Conservation (phyloP, 1,140 invertebrate genomes). For the Drosophila rhopaloa region DNA sequence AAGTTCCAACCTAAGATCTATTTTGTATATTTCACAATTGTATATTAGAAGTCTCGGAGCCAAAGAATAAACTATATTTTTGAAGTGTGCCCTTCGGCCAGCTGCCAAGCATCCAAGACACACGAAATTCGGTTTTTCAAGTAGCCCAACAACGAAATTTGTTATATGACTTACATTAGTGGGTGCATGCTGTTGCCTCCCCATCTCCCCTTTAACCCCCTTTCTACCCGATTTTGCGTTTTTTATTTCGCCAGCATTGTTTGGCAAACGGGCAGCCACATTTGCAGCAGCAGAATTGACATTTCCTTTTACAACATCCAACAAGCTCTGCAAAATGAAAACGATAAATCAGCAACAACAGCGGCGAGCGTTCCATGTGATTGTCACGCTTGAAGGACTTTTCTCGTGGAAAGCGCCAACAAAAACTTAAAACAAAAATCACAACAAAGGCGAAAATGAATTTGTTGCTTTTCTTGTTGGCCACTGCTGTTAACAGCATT, state of each 20-base stretch:
- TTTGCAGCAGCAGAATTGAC: constrained; percentile 69
- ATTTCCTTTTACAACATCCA: constrained; percentile 83
- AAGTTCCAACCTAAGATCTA: too few relatives aligned
- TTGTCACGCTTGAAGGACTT: constrained; percentile 83
- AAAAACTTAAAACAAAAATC: constrained; percentile 47
- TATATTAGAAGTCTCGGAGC: background rate
- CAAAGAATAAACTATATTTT: constrained; percentile 18
- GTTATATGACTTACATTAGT: constrained; percentile 75
- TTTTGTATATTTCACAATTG: too few relatives aligned
- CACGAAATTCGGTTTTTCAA: constrained; percentile 39
- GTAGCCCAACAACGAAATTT: constrained; percentile 60
- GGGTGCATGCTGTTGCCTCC: constrained; percentile 30
- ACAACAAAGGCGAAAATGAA: constrained; percentile 79
- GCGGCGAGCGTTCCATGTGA: constrained; percentile 66
- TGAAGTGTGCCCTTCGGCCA: constrained; percentile 31
- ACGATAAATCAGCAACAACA: constrained; percentile 76
- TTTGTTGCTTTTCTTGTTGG: constrained; percentile 80
- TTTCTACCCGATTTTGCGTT: constrained; percentile 17
- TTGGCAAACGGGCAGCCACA: constrained; percentile 69
- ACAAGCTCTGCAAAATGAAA: constrained; percentile 79
- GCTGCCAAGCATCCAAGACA: constrained; percentile 21
- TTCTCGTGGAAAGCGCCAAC: constrained; percentile 59
- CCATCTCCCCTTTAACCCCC: background rate
- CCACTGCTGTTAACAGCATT: constrained; percentile 75
- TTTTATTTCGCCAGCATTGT: constrained; percentile 51